phyloP scores from a whole-genome alignment of 1,140 invertebrate species.

The Latrodectus geometricus region DNA sequence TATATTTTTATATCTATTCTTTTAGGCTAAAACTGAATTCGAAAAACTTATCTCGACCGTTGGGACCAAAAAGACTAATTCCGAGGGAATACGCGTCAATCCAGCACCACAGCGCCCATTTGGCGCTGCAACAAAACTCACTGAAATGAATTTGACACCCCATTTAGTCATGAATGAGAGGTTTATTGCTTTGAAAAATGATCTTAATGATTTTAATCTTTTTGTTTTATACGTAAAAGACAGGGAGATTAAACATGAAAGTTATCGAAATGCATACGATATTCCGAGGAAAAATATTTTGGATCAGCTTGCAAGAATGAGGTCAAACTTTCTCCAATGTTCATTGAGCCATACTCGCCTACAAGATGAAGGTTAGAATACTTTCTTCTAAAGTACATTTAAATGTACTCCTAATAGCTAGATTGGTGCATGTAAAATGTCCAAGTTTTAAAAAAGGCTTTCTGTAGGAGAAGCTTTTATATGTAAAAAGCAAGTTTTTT shows the following conservation, averaged over 20 bases:
- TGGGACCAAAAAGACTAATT: constrained; percentile 73
- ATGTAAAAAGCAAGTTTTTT: too few relatives aligned
- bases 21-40: constrained; percentile 92
- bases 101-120: constrained; percentile 51
- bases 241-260: constrained; percentile 77
- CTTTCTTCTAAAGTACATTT: neutral
- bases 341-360: constrained; percentile 79
- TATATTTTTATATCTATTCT: constrained; percentile 49
- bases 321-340: constrained; percentile 91
- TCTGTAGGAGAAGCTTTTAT: too few relatives aligned
- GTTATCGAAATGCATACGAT: constrained; percentile 96
- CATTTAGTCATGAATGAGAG: constrained; percentile 83
- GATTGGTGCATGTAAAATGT: too few relatives aligned
- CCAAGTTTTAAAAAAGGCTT: too few relatives aligned
- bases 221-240: constrained; percentile 78
- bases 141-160: constrained; percentile 76
- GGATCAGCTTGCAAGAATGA: constrained; percentile 93
- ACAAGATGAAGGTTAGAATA: constrained; percentile 79
- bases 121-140: constrained; percentile 57
- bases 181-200: constrained; percentile 82
- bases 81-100: constrained; percentile 80
- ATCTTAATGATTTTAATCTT: constrained; percentile 87
- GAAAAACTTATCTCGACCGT: constrained; percentile 81
- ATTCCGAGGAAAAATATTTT: constrained; percentile 88
- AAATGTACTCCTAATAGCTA: too few relatives aligned